Percentiles rank a stretch among this genome's conserved stretches.
Evolutionary conservation across 2,888 invertebrate species (phyloP).

Genomic region (Barypeithes pellucidus): DNA sequence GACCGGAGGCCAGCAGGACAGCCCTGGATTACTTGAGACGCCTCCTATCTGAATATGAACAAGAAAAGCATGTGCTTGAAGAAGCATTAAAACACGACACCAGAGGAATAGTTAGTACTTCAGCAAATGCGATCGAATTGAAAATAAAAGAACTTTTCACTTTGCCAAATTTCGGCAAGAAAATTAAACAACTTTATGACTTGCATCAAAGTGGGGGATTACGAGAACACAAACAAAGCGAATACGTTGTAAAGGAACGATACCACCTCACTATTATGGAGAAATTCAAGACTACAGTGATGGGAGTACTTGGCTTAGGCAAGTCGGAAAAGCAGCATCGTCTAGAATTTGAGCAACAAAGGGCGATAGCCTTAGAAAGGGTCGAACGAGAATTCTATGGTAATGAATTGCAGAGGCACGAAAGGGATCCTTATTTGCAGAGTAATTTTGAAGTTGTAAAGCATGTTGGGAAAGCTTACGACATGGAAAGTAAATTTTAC

Average conservation of each 20-base stretch:
- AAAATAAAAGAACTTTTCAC: slow-evolving; percentile 59
- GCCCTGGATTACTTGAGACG: slow-evolving; percentile 56
- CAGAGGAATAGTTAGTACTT: not conserved
- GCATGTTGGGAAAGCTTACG: no score
- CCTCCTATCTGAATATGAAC: slow-evolving; percentile 59
- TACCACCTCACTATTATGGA: slow-evolving; percentile 2
- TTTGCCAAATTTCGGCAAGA: slow-evolving; percentile 61
- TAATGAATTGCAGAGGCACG: not conserved
- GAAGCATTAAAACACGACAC: slow-evolving; percentile 49
- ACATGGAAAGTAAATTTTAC: no score
- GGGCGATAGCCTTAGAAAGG: not conserved
- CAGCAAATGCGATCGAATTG: slow-evolving; percentile 57
- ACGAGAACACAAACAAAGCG: slow-evolving; percentile 57
- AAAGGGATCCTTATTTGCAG: not conserved
- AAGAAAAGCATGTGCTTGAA: slow-evolving; percentile 59
- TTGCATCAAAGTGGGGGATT: slow-evolving; percentile 60
- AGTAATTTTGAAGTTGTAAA: no score
- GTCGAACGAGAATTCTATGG: not conserved
- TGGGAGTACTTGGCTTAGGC: not conserved
- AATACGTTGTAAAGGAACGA: slow-evolving; percentile 40
- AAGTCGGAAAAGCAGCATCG: not conserved
- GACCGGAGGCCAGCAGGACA: slow-evolving; percentile 52
- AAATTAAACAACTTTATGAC: slow-evolving; percentile 61
- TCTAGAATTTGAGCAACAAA: not conserved
- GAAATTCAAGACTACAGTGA: not conserved